Base-by-base conservation (phyloP, 2,888 invertebrate genomes). In the Xiphydria camelus region DNA sequence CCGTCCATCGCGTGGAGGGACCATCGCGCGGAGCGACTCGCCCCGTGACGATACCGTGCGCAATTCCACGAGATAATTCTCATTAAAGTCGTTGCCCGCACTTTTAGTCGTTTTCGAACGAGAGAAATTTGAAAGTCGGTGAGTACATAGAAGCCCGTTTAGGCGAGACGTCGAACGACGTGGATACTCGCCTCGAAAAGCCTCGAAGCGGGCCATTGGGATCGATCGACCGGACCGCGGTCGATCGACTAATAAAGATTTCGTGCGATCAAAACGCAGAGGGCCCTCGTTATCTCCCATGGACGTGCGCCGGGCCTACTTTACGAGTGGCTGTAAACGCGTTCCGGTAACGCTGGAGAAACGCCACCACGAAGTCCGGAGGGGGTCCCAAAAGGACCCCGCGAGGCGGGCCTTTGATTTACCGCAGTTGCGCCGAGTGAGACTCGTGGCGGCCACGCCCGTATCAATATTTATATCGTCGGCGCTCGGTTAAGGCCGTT, bases 361-460 rank as follows among this genome's bases (percentile, higher is more conserved):
- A 25, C 25, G 10, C 31, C 40, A 19, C n/a, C n/a, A n/a, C n/a
- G n/a, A n/a, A 19, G 23, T 23, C 23, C 9, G 23, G n/a, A 44
- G 46, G 52, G 44, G 53, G 57, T 55, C 55, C 55, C 52, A 52
- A 55, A 57, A 55, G 54, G 53, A 53, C 56, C 49, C 49, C 48
- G 50, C 50, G 47, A 51, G 53, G 51, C 51, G 46, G 53, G 50
- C 53, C 59, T 55, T 57, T 53, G 55, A 53, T 61, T 58, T 58
- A 54, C 53, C 49, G 55, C 56, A 48, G 49, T 53, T 53, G 58
- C 56, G 26, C n/a, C 41, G 46, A 46, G 51, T 45, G 41, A 29
- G 42, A 35, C 42, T 42, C 34, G 29, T 29, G 42, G 34, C 26
- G 42, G 12, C 36, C 34, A 34, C 34, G 36, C 36, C 42, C 36